Evolutionary conservation across 2,797 vertebrate genomes (phyloP).

Genomic region (Sebastes flavidus): DNA sequence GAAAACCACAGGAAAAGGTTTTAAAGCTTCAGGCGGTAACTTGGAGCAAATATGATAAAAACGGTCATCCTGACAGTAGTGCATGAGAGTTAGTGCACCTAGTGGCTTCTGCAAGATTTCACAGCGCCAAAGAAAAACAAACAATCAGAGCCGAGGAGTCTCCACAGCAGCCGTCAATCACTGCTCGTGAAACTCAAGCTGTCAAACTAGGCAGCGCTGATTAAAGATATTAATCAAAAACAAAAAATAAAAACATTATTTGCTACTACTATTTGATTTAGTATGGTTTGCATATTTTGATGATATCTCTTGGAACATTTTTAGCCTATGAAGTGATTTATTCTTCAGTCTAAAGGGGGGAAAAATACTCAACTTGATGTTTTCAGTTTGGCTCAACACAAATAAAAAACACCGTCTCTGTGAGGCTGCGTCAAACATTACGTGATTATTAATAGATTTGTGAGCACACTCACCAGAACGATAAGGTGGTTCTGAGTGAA

Average conservation of each 20-base stretch:
- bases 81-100: no score
- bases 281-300: not conserved
- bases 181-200: no score
- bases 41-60: no score
- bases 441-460: constrained; percentile 21
- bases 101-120: no score
- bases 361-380: not conserved
- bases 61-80: no score
- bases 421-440: not conserved
- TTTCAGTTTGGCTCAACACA: not conserved
- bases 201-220: no score
- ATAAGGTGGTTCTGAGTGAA: constrained; percentile 25
- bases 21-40: no score
- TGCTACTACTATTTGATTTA: not conserved
- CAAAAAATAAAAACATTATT: not conserved
- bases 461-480: not conserved
- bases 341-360: not conserved
- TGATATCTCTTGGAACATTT: not conserved
- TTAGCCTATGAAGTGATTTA: not conserved
- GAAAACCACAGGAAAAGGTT: not conserved
- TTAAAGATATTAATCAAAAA: no score
- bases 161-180: no score
- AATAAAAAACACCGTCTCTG: not conserved
- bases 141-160: no score
- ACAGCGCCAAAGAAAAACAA: no score